Conservation (phyloP, 64 coral and sea anemone species). For the Pocillopora damicornis region DNA sequence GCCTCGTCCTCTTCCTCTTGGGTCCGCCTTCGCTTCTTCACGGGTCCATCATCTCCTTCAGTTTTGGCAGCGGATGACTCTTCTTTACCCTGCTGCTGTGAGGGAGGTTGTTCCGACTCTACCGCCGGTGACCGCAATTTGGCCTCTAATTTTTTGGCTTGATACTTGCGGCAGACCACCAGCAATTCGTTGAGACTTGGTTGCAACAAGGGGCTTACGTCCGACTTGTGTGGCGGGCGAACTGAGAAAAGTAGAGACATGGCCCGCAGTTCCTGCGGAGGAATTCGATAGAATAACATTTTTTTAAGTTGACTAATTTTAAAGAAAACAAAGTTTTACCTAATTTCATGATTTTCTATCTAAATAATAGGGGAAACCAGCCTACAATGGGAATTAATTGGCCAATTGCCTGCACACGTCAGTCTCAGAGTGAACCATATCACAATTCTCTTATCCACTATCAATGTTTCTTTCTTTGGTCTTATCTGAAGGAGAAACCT, state of each 20-base stretch:
- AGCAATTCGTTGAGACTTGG: slow-evolving; percentile 58
- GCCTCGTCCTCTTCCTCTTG: slow-evolving; percentile 34
- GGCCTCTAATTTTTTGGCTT: slow-evolving; percentile 45
- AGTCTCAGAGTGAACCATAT: too few species aligned
- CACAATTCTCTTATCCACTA: too few species aligned
- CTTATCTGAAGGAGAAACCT: too few species aligned
- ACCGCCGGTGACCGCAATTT: neutral
- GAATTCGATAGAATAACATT: neutral
- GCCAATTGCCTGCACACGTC: too few species aligned
- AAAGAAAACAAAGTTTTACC: too few species aligned
- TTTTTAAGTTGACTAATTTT: neutral
- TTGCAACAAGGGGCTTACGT: slow-evolving; percentile 51
- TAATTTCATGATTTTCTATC: too few species aligned
- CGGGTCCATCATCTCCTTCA: neutral
- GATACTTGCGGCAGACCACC: slow-evolving; percentile 55
- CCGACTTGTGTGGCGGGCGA: slow-evolving; percentile 50
- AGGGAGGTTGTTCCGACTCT: slow-evolving; percentile 6
- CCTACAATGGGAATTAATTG: too few species aligned
- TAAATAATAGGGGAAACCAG: too few species aligned
- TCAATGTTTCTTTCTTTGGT: too few species aligned
- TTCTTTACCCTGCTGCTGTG: slow-evolving; percentile 22
- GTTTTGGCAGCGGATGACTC: neutral
- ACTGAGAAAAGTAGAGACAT: slow-evolving; percentile 63
- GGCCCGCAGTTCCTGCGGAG: slow-evolving; percentile 50
- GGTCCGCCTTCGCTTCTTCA: slow-evolving; percentile 52